phyloP scores from a whole-genome alignment of 1,140 invertebrate genomes.

The Cepaea nemoralis region DNA sequence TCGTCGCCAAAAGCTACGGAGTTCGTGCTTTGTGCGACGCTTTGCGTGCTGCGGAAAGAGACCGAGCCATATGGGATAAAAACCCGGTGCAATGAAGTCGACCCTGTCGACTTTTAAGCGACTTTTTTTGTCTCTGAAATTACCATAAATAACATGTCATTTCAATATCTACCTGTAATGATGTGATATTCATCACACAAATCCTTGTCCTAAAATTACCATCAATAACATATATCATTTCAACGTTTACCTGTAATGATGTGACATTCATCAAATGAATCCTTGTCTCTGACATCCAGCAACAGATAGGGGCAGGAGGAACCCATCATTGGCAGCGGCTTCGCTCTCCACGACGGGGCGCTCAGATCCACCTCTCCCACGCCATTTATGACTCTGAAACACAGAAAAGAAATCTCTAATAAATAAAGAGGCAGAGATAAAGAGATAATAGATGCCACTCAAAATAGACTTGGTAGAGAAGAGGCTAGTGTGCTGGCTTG shows the following conservation, averaged over 20 bases:
- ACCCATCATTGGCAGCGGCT: conserved; percentile 41
- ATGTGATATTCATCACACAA: not conserved
- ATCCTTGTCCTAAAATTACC: not conserved
- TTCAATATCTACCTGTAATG: not conserved
- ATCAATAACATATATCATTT: not conserved
- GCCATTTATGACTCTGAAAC: conserved; percentile 69
- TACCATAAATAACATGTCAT: too few relatives aligned
- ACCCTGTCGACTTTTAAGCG: too few relatives aligned
- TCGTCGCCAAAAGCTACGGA: too few relatives aligned
- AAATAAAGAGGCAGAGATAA: too few relatives aligned
- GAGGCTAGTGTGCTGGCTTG: too few relatives aligned
- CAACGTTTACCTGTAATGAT: conserved; percentile 70
- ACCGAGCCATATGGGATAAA: too few relatives aligned
- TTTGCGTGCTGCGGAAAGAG: too few relatives aligned
- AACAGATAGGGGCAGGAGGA: conserved; percentile 72
- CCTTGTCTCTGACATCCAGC: conserved; percentile 73
- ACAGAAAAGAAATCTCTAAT: not conserved
- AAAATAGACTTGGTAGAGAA: too few relatives aligned
- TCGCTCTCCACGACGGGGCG: conserved; percentile 27
- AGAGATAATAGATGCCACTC: too few relatives aligned
- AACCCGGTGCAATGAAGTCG: too few relatives aligned
- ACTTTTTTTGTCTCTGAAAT: too few relatives aligned
- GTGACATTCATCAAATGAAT: conserved; percentile 71
- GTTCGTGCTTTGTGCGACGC: too few relatives aligned
- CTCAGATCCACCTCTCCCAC: conserved; percentile 71